A percentile compares a stretch with the other conserved stretches of the same genome.
phyloP scores from a whole-genome alignment of 37 sponge, comb jelly and placozoan species.

The Eunapius fragilis region DNA sequence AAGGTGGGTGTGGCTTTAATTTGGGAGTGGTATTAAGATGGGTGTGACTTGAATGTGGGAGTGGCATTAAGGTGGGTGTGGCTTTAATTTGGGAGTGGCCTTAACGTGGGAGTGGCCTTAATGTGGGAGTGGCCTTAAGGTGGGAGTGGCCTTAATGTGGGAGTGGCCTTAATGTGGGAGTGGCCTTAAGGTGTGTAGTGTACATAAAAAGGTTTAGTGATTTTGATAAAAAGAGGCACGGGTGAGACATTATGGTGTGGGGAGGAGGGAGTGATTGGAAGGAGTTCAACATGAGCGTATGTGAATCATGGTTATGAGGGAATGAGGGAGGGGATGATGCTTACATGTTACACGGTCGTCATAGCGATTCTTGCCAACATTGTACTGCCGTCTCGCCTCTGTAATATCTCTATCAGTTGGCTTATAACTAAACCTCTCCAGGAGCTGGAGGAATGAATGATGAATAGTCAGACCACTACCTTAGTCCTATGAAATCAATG shows the following conservation, averaged over 20 bases:
- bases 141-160: not conserved
- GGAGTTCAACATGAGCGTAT: too few relatives aligned
- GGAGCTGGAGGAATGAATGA: too few relatives aligned
- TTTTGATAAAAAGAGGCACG: not conserved
- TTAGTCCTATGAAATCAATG: not conserved
- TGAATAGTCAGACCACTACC: not conserved
- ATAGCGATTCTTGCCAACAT: slow-evolving; percentile 63
- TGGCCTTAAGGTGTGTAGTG: not conserved
- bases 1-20: not conserved
- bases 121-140: not conserved
- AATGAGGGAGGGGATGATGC: slow-evolving; percentile 11
- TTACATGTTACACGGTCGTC: slow-evolving; percentile 54
- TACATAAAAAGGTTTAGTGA: too few relatives aligned
- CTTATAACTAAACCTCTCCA: slow-evolving; percentile 45
- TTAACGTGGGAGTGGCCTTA: not conserved
- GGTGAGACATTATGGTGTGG: not conserved
- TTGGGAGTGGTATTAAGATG: too few relatives aligned
- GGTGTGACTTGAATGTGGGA: too few relatives aligned
- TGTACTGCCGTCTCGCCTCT: slow-evolving; percentile 57
- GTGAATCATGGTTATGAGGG: too few relatives aligned
- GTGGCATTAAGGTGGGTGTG: not conserved
- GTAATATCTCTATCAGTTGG: slow-evolving; percentile 40
- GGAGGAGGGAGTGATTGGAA: not conserved
- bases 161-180: too few relatives aligned
- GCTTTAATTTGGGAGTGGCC: not conserved